Percentiles rank a stretch among this genome's conserved stretches.
phyloP scores from a whole-genome alignment of 2,113 vertebrate species.

The Hippocampus guttulatus region DNA sequence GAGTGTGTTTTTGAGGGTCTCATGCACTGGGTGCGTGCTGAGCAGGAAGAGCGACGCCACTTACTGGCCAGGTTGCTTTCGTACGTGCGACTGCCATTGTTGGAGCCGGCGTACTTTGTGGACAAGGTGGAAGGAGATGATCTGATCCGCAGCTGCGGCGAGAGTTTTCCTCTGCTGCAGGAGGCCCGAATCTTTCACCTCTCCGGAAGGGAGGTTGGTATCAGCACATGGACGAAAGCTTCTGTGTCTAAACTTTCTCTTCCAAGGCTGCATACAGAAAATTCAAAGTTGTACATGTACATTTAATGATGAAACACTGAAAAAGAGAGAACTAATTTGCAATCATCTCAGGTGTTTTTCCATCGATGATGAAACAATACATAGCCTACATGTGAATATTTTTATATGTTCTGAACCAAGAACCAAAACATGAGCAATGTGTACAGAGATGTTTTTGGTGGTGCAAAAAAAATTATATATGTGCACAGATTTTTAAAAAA shows the following conservation, averaged over 20 bases:
- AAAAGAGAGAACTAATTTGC: too few species aligned
- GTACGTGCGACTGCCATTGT: constrained; percentile 81
- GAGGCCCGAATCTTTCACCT: constrained; percentile 90
- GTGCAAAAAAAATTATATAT: too few species aligned
- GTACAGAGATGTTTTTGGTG: too few species aligned
- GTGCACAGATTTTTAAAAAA: too few species aligned
- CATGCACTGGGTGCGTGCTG: constrained; percentile 84
- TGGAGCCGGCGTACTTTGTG: constrained; percentile 92
- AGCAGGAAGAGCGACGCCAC: constrained; percentile 68
- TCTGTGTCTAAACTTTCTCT: background rate
- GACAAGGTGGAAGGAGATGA: constrained; percentile 86
- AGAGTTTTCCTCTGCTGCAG: constrained; percentile 87
- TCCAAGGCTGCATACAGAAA: background rate
- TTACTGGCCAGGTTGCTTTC: constrained; percentile 76
- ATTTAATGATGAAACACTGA: too few species aligned
- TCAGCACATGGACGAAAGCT: too few species aligned
- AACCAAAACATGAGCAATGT: too few species aligned
- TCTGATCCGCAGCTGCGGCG: constrained; percentile 82
- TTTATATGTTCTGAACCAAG: too few species aligned
- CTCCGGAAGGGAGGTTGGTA: constrained; percentile 85
- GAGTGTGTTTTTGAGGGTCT: constrained; percentile 86
- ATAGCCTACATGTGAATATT: too few species aligned
- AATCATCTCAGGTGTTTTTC: too few species aligned
- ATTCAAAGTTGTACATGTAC: too few species aligned
- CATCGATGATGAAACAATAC: too few species aligned